Percentiles rank a stretch among this genome's conserved stretches.
phyloP scores from a whole-genome alignment of 2,113 vertebrate genomes.

The Tragelaphus scriptus region DNA sequence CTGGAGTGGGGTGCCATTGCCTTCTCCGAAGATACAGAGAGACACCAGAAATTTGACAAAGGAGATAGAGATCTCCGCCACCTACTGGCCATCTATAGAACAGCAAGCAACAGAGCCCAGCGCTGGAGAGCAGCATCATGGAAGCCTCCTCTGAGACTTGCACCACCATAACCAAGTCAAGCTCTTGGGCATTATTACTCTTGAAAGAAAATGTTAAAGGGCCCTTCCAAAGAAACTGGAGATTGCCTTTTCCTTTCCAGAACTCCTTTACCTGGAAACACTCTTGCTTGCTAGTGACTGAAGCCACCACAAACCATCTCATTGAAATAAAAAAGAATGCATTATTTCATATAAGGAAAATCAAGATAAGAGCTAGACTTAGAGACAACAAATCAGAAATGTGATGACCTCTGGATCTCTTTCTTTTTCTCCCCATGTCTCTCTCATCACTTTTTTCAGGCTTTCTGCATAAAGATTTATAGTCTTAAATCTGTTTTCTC shows the following conservation, averaged over 20 bases:
- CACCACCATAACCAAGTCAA: rapidly evolving
- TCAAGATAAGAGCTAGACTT: not conserved
- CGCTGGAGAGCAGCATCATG: not conserved
- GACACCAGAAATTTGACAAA: not conserved
- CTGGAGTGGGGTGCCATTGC: no score
- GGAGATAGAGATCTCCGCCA: not conserved
- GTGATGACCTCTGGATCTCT: no score
- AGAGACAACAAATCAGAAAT: not conserved
- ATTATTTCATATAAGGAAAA: not conserved
- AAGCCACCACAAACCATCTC: not conserved
- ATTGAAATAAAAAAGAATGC: not conserved
- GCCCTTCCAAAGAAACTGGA: not conserved
- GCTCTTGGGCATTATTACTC: no score
- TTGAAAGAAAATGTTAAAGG: not conserved
- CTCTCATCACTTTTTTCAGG: not conserved
- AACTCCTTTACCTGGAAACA: not conserved
- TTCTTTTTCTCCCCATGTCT: not conserved
- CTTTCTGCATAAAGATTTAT: not conserved
- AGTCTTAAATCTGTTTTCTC: not conserved
- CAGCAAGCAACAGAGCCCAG: not conserved
- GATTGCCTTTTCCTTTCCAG: not conserved
- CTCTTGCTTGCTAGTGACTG: not conserved
- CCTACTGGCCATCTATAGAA: not conserved
- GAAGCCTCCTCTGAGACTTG: not conserved
- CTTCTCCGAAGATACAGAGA: not conserved